Percentiles rank a stretch among this genome's conserved stretches.
These are phyloP conservation scores for Nanger granti DNA, from an alignment of 2,113 vertebrate genomes.

Conservation along the genomic window DNA sequence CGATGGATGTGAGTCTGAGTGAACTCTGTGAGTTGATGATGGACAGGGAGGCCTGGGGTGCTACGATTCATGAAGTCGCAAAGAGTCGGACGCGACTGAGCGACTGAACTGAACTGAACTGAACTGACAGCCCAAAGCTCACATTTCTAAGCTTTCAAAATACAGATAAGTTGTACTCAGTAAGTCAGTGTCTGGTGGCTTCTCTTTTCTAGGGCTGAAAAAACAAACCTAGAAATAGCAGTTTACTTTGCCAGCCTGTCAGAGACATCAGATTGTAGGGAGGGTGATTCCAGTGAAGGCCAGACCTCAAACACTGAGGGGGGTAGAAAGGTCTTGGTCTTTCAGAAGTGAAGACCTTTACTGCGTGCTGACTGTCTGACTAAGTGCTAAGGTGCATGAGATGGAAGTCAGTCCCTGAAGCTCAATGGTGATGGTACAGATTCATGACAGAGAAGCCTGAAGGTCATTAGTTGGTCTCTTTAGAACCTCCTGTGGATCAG, in stretches of 20 bases:
- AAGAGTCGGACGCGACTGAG: no score
- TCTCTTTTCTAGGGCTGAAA: not conserved
- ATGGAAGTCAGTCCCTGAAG: not conserved
- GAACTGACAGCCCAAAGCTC: not conserved
- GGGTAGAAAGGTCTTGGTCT: no score
- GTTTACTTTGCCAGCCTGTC: not conserved
- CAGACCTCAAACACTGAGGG: not conserved
- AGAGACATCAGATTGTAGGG: not conserved
- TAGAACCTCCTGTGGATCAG: not conserved
- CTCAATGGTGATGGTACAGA: accelerated
- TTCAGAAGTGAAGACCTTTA: not conserved
- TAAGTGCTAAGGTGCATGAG: not conserved
- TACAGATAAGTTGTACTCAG: not conserved
- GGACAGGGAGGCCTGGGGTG: no score
- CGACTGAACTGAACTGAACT: no score
- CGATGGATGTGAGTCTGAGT: no score
- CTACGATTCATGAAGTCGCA: accelerated
- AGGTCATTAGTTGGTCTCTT: not conserved
- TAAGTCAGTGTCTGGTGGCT: not conserved
- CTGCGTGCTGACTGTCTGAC: not conserved
- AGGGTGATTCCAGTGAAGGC: not conserved
- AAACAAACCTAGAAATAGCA: not conserved
- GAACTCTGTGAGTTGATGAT: no score
- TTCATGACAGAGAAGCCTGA: not conserved
- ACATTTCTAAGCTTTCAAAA: not conserved